phyloP scores from a whole-genome alignment of 2,113 vertebrate species.

The Rhegmatorhina hoffmannsi region DNA sequence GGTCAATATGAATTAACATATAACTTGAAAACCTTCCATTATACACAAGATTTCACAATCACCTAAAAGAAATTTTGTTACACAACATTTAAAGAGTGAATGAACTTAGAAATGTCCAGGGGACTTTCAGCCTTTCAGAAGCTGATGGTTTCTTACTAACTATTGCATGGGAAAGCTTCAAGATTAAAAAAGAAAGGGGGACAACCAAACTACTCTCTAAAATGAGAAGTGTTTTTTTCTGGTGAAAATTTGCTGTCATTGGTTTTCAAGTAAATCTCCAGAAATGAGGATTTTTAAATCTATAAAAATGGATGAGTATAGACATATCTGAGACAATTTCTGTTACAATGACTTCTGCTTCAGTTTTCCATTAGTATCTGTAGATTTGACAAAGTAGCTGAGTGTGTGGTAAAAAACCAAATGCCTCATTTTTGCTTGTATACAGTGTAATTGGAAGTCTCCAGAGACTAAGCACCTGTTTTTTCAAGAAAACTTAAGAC shows the following conservation, averaged over 20 bases:
- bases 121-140: not conserved
- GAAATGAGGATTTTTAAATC: not conserved
- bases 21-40: not conserved
- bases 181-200: not conserved
- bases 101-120: not conserved
- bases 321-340: not conserved
- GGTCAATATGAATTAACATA: not conserved
- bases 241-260: not conserved
- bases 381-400: not conserved
- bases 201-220: not conserved
- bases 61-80: not conserved
- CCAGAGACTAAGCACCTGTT: not conserved
- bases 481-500: not conserved
- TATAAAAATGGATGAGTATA: not conserved
- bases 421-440: not conserved
- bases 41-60: not conserved
- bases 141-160: not conserved
- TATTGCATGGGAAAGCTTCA: not conserved
- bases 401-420: not conserved
- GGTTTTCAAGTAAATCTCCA: not conserved
- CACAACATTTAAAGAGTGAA: not conserved
- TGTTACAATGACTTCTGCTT: not conserved
- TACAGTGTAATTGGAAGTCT: not conserved
- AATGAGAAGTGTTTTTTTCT: not conserved
- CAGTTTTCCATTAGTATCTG: not conserved